Percentiles rank a stretch among this genome's conserved stretches.
Conservation (phyloP, 2,888 invertebrate species). For the Acanthosepion pharaonis region DNA sequence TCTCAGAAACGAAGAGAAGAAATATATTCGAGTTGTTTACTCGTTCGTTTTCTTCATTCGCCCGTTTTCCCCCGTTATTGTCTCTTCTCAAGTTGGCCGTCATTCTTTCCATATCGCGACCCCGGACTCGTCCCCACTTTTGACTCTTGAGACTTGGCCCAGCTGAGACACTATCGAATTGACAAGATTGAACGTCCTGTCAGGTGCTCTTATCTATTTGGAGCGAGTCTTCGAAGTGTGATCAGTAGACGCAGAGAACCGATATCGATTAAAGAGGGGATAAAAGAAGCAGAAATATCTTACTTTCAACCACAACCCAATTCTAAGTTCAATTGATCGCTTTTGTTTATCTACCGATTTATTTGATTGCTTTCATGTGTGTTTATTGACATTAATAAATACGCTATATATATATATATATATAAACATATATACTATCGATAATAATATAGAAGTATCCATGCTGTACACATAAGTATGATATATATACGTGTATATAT, state of each 20-base stretch:
- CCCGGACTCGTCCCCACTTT: neutral
- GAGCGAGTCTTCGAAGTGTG: neutral
- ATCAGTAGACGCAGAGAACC: neutral
- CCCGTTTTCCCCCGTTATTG: neutral
- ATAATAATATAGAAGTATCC: too few relatives aligned
- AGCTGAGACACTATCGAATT: neutral
- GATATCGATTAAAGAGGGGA: neutral
- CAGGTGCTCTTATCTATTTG: constrained; percentile 9
- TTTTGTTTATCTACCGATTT: neutral
- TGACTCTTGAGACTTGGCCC: neutral
- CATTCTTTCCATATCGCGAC: neutral
- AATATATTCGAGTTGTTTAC: neutral
- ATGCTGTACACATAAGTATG: too few relatives aligned
- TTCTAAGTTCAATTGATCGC: neutral
- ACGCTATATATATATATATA: too few relatives aligned
- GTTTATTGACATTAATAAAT: neutral
- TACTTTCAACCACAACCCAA: neutral
- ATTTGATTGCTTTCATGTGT: constrained; percentile 4
- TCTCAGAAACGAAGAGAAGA: neutral
- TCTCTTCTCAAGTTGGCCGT: neutral
- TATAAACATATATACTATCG: too few relatives aligned
- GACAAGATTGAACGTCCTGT: constrained; percentile 33
- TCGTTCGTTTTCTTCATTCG: neutral
- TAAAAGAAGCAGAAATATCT: neutral
- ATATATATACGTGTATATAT: neutral